phyloP scores from a whole-genome alignment of 2,113 vertebrate species.

The Microcebus lehilahytsara region DNA sequence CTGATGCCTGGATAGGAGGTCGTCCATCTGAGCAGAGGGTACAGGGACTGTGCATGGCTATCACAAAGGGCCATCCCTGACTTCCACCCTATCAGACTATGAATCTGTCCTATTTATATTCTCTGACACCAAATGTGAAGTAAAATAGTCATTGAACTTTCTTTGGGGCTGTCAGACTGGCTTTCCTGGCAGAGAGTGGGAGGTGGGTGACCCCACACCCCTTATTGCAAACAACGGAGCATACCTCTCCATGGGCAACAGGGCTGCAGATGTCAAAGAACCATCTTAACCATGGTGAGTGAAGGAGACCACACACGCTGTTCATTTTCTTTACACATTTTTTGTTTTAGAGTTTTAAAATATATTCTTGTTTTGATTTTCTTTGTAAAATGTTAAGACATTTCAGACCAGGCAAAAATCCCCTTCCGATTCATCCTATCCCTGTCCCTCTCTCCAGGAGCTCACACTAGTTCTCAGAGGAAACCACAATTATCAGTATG shows the following conservation, averaged over 20 bases:
- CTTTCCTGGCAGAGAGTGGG: background rate
- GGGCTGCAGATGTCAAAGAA: background rate
- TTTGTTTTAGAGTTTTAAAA: background rate
- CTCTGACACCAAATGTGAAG: background rate
- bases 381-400: background rate
- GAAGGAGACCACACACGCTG: background rate
- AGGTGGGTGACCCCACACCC: background rate
- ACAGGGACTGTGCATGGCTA: background rate
- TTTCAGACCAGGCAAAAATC: background rate
- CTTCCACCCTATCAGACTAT: background rate
- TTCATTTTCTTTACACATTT: background rate
- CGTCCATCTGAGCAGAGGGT: background rate
- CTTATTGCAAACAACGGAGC: background rate
- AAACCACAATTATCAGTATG: background rate
- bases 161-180: background rate
- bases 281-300: background rate
- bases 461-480: background rate
- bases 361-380: background rate
- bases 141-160: background rate
- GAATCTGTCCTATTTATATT: background rate
- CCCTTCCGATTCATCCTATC: accelerated
- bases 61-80: background rate
- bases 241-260: background rate
- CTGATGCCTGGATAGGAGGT: background rate
- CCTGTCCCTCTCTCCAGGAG: background rate